Evolutionary conservation across 2,113 vertebrate genomes (phyloP).

Genomic region (Pedetes capensis): DNA sequence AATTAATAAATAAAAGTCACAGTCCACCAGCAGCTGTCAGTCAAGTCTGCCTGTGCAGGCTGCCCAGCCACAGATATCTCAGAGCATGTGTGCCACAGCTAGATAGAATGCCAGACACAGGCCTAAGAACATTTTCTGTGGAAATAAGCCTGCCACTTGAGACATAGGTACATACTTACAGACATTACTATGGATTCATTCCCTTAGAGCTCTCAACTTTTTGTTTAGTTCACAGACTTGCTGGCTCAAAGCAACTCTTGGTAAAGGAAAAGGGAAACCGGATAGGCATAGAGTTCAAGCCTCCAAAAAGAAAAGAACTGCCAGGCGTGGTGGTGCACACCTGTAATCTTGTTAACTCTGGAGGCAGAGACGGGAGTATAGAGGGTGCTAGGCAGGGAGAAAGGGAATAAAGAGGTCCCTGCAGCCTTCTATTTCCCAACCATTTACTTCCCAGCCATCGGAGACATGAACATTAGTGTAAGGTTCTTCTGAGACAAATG

Average conservation of each 20-base stretch:
- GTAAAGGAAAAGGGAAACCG: neutral
- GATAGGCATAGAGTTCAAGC: neutral
- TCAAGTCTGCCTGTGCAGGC: neutral
- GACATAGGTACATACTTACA: neutral
- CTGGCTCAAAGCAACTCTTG: neutral
- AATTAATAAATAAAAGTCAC: neutral
- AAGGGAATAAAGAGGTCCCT: no score
- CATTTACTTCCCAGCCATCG: no score
- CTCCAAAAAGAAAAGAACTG: neutral
- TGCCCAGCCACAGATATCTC: neutral
- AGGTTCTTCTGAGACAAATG: no score
- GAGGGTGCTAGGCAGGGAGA: no score
- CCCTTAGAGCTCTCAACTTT: constrained; percentile 7
- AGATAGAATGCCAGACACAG: neutral
- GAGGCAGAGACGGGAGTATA: no score
- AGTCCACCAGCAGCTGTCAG: neutral
- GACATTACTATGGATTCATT: neutral
- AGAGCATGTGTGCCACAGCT: neutral
- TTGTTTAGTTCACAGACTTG: neutral
- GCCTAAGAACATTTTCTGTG: neutral
- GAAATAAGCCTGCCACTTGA: constrained; percentile 51
- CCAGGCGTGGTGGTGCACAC: no score
- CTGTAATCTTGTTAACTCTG: no score
- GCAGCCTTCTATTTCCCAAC: no score
- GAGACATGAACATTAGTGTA: no score